Conservation (phyloP, 1,140 invertebrate genomes). For the Protaetia brevitarsis region DNA sequence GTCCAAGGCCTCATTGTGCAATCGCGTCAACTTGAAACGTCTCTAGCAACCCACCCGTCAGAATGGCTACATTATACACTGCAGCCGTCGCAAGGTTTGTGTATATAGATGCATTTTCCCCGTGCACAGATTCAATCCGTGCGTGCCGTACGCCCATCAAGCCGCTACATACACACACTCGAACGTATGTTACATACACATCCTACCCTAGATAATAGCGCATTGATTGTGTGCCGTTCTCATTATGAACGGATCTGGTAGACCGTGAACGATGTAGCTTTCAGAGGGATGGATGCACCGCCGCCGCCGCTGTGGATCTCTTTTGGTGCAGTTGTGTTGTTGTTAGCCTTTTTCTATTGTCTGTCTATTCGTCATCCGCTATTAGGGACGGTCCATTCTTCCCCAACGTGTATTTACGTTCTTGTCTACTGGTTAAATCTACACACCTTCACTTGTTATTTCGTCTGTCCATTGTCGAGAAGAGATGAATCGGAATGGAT, state of each 20-base stretch:
- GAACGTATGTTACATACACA: neutral
- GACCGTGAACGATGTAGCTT: slow-evolving; percentile 6
- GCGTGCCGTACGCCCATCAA: too few species aligned
- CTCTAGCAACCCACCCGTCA: neutral
- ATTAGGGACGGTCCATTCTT: neutral
- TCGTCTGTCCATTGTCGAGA: neutral
- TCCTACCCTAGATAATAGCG: slow-evolving; percentile 4
- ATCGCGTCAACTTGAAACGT: neutral
- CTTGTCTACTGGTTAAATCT: neutral
- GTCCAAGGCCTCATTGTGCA: slow-evolving; percentile 1
- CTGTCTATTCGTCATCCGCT: slow-evolving; percentile 1
- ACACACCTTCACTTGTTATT: slow-evolving; percentile 9
- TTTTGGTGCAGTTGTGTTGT: too few species aligned
- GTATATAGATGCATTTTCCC: neutral
- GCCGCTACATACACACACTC: too few species aligned
- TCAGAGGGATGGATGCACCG: neutral
- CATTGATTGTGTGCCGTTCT: neutral
- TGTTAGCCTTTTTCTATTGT: slow-evolving; percentile 8
- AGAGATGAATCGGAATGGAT: slow-evolving; percentile 4
- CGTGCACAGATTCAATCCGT: too few species aligned
- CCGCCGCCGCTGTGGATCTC: neutral
- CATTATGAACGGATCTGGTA: slow-evolving; percentile 8
- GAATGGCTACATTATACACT: neutral
- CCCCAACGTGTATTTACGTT: neutral
- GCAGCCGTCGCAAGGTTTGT: neutral